Evolutionary conservation across 1,140 invertebrate genomes (phyloP).

Genomic region (Neocloeon triangulifer): DNA sequence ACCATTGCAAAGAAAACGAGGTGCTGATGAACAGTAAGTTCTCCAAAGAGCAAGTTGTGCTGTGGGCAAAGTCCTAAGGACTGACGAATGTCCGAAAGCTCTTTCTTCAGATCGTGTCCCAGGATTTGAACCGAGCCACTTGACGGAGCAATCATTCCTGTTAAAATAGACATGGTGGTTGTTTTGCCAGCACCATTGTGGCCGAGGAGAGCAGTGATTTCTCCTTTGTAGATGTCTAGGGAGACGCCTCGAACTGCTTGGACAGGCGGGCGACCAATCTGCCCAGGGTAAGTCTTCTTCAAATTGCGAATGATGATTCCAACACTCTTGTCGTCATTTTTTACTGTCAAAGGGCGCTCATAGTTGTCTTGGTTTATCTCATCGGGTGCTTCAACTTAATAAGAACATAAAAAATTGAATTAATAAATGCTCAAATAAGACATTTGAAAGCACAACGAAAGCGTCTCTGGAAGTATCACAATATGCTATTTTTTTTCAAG

Average conservation of each 20-base stretch:
- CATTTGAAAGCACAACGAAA: too few species aligned
- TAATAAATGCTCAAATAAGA: too few species aligned
- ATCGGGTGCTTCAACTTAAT: constrained; percentile 24
- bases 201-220: constrained; percentile 46
- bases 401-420: too few species aligned
- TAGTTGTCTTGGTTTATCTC: constrained; percentile 31
- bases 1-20: constrained; percentile 64
- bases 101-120: constrained; percentile 36
- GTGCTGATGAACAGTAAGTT: constrained; percentile 75
- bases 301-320: neutral
- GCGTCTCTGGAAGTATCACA: too few species aligned
- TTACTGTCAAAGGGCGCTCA: constrained; percentile 34
- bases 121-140: constrained; percentile 43
- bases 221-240: constrained; percentile 43
- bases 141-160: constrained; percentile 45
- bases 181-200: constrained; percentile 72
- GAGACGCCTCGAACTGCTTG: constrained; percentile 41
- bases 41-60: constrained; percentile 81
- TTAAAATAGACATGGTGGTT: constrained; percentile 61
- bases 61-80: constrained; percentile 81
- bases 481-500: too few species aligned
- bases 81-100: constrained; percentile 31
- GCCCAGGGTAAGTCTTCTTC: neutral
- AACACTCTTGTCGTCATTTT: neutral
- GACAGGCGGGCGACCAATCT: constrained; percentile 14